Evolutionary conservation across 2,888 invertebrate species (phyloP).

Genomic region (Drosophila bunnanda): DNA sequence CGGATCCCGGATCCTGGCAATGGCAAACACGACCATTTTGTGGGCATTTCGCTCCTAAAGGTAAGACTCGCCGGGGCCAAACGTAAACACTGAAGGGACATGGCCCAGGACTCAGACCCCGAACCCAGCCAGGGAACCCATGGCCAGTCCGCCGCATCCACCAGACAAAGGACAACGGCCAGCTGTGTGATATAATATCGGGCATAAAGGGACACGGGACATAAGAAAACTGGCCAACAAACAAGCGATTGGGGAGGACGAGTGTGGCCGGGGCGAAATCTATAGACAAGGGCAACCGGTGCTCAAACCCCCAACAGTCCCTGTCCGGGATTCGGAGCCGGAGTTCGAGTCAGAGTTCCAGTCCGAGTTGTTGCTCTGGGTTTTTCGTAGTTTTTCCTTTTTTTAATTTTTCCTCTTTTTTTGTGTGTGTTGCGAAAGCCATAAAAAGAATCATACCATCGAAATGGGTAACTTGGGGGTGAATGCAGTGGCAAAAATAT

Average conservation of each 20-base stretch:
- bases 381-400: constrained; percentile 5
- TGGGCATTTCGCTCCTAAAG: constrained; percentile 74
- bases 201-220: constrained; percentile 77
- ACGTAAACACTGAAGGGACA: constrained; percentile 64
- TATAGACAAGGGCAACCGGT: constrained; percentile 57
- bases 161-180: constrained; percentile 61
- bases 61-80: constrained; percentile 69
- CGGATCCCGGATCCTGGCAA: constrained; percentile 47
- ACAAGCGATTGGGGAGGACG: constrained; percentile 72
- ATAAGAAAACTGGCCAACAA: constrained; percentile 77
- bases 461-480: constrained; percentile 31
- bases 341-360: constrained; percentile 33
- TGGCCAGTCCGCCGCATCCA: constrained; percentile 36
- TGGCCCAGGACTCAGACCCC: constrained; percentile 33
- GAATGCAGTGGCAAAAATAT: constrained; percentile 29
- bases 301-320: constrained; percentile 39
- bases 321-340: constrained; percentile 7
- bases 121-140: constrained; percentile 29
- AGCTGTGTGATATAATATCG: constrained; percentile 78
- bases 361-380: constrained; percentile 34
- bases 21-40: constrained; percentile 79
- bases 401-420: background rate
- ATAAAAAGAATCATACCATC: constrained; percentile 43
- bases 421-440: constrained; percentile 23
- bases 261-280: constrained; percentile 20